Conservation (phyloP, 53 echinoderm and acorn worm genomes). For the Henricia sp. region DNA sequence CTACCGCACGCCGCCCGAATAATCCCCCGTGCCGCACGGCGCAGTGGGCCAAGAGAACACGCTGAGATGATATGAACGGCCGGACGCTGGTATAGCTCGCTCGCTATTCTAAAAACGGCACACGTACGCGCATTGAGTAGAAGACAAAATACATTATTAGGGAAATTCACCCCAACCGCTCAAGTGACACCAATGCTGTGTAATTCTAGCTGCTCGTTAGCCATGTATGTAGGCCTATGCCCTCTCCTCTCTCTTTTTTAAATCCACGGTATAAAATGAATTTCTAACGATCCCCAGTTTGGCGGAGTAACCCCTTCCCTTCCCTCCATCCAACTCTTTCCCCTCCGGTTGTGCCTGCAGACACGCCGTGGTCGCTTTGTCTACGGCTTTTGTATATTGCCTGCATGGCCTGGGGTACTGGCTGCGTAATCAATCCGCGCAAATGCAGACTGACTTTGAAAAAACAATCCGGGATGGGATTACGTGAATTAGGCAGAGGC, state of each 20-base stretch:
- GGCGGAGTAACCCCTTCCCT: slow-evolving; percentile 5
- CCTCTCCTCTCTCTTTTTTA: slow-evolving; percentile 61
- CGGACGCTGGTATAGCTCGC: background rate
- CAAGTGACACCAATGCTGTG: slow-evolving; percentile 45
- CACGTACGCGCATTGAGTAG: background rate
- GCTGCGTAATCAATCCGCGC: slow-evolving; percentile 65
- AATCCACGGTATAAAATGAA: slow-evolving; percentile 62
- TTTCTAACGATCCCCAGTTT: slow-evolving; percentile 52
- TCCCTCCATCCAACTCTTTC: slow-evolving; percentile 6
- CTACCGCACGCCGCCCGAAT: slow-evolving; percentile 25
- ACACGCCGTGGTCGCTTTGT: slow-evolving; percentile 62
- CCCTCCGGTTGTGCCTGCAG: slow-evolving; percentile 37
- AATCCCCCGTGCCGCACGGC: slow-evolving; percentile 33
- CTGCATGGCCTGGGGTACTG: slow-evolving; percentile 44
- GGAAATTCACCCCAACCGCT: slow-evolving; percentile 16
- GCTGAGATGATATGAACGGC: background rate
- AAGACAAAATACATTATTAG: slow-evolving; percentile 23
- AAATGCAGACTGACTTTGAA: slow-evolving; percentile 66
- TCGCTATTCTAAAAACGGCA: background rate
- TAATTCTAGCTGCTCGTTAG: slow-evolving; percentile 63
- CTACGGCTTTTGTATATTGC: slow-evolving; percentile 38
- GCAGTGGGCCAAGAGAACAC: slow-evolving; percentile 21
- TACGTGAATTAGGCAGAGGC: slow-evolving; percentile 58
- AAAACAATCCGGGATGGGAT: slow-evolving; percentile 59
- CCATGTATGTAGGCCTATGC: slow-evolving; percentile 65